Conservation (phyloP, 2,888 invertebrate species). For the Tetragonula carbonaria region DNA sequence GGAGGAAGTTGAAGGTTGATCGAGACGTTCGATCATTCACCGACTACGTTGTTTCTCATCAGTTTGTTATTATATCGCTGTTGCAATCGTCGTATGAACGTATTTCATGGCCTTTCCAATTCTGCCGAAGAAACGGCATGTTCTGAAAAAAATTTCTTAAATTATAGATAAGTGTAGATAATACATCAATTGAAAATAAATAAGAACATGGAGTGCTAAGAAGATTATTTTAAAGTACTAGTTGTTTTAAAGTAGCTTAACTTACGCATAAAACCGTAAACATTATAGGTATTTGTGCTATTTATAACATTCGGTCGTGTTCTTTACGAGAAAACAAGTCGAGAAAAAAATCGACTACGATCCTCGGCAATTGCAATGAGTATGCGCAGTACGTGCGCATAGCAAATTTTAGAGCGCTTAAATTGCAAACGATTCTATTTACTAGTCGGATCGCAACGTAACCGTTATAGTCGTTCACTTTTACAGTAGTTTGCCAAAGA, state of each 20-base stretch:
- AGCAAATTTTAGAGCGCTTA: conserved; percentile 42
- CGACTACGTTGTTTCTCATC: not conserved
- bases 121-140: not conserved
- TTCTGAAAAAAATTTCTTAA: not conserved
- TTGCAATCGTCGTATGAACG: not conserved
- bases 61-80: not conserved
- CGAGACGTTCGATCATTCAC: not conserved
- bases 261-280: conserved; percentile 9
- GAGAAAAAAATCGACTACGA: not conserved
- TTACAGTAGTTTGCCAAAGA: conserved; percentile 42
- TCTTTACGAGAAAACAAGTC: conserved; percentile 1
- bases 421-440: conserved; percentile 53
- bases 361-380: not conserved
- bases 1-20: conserved; percentile 11
- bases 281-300: conserved; percentile 11
- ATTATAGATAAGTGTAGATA: not conserved
- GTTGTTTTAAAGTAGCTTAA: too few relatives aligned
- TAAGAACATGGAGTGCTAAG: not conserved
- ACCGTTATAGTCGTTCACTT: conserved; percentile 64
- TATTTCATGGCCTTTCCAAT: not conserved
- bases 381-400: conserved; percentile 11
- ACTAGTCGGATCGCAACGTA: conserved; percentile 44
- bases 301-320: conserved; percentile 17
- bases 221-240: not conserved
- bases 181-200: not conserved